Conservation (phyloP, 1,140 invertebrate genomes). For the Bombus waltoni region DNA sequence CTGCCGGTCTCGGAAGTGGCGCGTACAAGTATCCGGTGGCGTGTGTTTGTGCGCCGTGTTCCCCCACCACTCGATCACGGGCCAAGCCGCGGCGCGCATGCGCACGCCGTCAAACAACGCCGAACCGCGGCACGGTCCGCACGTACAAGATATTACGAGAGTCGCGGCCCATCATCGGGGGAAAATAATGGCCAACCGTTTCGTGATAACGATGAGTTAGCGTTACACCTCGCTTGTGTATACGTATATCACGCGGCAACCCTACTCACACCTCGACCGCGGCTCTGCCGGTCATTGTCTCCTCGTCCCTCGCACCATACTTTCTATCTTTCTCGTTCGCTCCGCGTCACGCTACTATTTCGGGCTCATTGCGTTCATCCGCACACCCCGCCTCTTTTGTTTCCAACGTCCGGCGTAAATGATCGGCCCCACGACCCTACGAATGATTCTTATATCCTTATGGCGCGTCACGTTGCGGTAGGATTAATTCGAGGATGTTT, state of each 20-base stretch:
- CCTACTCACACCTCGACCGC: background rate
- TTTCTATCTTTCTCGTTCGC: background rate
- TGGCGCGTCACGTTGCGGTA: background rate
- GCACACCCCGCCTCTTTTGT: background rate
- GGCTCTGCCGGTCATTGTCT: slow-evolving; percentile 4
- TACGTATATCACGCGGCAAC: slow-evolving; percentile 43
- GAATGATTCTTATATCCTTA: background rate
- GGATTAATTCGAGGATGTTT: background rate
- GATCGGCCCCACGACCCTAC: background rate
- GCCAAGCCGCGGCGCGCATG: background rate
- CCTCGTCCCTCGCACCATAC: background rate
- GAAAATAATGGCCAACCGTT: slow-evolving; percentile 77
- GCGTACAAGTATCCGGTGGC: slow-evolving; percentile 53
- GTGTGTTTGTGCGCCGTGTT: slow-evolving; percentile 17
- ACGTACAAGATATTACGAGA: slow-evolving; percentile 61
- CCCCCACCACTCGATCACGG: background rate
- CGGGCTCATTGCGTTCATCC: background rate
- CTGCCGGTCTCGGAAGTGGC: slow-evolving; percentile 46
- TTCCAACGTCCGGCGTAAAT: background rate
- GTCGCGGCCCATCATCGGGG: slow-evolving; percentile 70
- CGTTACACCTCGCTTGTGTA: slow-evolving; percentile 67
- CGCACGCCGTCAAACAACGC: slow-evolving; percentile 26
- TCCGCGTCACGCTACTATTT: background rate
- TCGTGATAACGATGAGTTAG: slow-evolving; percentile 81
- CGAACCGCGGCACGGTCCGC: slow-evolving; percentile 33